phyloP scores from a whole-genome alignment of 2,113 vertebrate genomes.

The Boleophthalmus pectinirostris region DNA sequence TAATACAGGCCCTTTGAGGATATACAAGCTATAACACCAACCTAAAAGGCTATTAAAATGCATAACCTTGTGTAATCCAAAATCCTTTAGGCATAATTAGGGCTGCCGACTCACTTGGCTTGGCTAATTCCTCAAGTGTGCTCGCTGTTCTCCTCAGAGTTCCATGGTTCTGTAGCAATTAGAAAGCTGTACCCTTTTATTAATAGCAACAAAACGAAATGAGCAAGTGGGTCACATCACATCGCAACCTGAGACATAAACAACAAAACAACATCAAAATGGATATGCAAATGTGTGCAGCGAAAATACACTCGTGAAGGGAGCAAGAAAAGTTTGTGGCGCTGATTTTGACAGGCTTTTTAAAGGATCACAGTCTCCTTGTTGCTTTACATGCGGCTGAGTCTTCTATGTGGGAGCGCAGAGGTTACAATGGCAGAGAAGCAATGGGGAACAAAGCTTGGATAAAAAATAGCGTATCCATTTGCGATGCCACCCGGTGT shows the following conservation, averaged over 20 bases:
- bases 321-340: constrained; percentile 33
- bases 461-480: constrained; percentile 32
- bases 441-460: constrained; percentile 36
- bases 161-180: constrained; percentile 39
- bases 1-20: no score
- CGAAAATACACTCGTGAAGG: constrained; percentile 52
- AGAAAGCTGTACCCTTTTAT: constrained; percentile 42
- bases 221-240: constrained; percentile 67
- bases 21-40: neutral
- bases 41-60: neutral
- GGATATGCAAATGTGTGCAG: constrained; percentile 59
- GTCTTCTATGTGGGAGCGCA: constrained; percentile 19
- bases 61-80: constrained; percentile 8
- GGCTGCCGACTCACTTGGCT: neutral
- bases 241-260: constrained; percentile 52
- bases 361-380: constrained; percentile 41
- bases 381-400: constrained; percentile 37
- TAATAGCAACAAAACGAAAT: constrained; percentile 60
- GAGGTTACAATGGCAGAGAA: constrained; percentile 34
- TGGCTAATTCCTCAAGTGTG: constrained; percentile 31
- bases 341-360: constrained; percentile 52
- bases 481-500: constrained; percentile 15
- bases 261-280: constrained; percentile 56
- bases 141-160: constrained; percentile 16
- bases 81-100: constrained; percentile 19